Evolutionary conservation across 2,113 vertebrate species (phyloP), one percentile per base, ranked within the genome.

Genomic region (Xerus inauris): DNA sequence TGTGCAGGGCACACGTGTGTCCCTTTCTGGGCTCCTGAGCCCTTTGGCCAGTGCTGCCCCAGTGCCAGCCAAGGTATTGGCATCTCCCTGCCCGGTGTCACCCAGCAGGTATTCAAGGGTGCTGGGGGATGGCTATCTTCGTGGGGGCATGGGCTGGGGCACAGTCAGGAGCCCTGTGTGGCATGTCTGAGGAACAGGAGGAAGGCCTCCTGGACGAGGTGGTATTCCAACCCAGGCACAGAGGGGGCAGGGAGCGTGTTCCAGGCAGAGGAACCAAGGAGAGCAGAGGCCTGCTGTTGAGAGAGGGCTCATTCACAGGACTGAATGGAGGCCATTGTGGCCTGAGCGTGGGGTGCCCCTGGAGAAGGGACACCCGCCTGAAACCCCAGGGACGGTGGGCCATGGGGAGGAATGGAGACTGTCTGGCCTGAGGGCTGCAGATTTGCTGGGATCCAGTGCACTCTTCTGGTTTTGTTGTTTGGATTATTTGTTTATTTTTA

Each of bases 391-490:
- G 72, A 20, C 32, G 4, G 54, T 62, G 49, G 81, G 45, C 40
- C 64, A 0, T 0, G 4, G 40, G 64, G 51, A 51, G 13, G 5
- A 0, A 4, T 24, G 51, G 51, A 16, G 1, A 6, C 59, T 0
- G 0, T 0, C 5, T 19, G 4, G n/a, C 12, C 35, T 1, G 0
- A 32, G 45, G n/a, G 71, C 64, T 72, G 71, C 8, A 2, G 24
- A 3, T 5, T 14, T 3, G 0, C 22, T 10, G 22, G 14, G 42
- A 2, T 8, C 54, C 12, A 17, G 40, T 11, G 24, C 45, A 30
- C 59, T 59, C 35, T 67, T 59, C 30, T 26, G 40, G 4, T 35
- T 57, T 17, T 77, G 13, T 13, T 79, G 35, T 32, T 35, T 8
- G 54, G 54, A 20, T 51, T 51, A 19, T 22, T 57, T 22, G 6